These are phyloP conservation scores for Microctenopoma steveboyesi DNA, from an alignment of 2,797 vertebrate genomes.

Conservation along the genomic window DNA sequence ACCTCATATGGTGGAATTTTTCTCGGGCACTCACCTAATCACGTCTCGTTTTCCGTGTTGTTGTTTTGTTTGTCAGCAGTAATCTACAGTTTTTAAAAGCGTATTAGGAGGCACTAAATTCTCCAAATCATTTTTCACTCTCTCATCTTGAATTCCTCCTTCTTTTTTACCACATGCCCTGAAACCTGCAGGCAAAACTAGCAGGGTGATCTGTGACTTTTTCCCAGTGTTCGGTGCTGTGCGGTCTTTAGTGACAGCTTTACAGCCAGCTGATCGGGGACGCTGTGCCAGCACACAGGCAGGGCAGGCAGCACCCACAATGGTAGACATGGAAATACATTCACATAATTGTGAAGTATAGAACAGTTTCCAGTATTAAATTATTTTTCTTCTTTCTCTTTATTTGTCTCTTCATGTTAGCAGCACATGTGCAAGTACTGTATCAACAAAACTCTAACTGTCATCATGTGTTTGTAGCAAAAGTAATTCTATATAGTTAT, in stretches of 20 bases:
- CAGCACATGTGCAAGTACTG: no score
- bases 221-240: conserved; percentile 43
- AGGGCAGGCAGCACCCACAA: conserved; percentile 48
- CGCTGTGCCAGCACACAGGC: conserved; percentile 64
- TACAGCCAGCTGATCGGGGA: conserved; percentile 75
- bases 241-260: conserved; percentile 74
- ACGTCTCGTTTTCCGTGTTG: neutral
- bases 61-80: conserved; percentile 18
- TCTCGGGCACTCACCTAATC: conserved; percentile 1
- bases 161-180: conserved; percentile 7
- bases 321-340: conserved; percentile 12
- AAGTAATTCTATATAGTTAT: no score
- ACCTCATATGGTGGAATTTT: conserved; percentile 64
- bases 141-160: conserved; percentile 1
- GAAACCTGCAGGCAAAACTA: conserved; percentile 39
- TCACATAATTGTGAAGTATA: neutral
- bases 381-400: no score
- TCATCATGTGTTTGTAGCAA: no score
- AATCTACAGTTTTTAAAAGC: conserved; percentile 46
- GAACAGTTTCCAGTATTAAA: neutral
- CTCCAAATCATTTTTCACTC: neutral
- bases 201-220: conserved; percentile 52
- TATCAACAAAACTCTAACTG: no score
- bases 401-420: no score
- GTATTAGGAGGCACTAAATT: conserved; percentile 54